phyloP scores from a whole-genome alignment of 2,113 vertebrate species.

The Nesoenas mayeri region DNA sequence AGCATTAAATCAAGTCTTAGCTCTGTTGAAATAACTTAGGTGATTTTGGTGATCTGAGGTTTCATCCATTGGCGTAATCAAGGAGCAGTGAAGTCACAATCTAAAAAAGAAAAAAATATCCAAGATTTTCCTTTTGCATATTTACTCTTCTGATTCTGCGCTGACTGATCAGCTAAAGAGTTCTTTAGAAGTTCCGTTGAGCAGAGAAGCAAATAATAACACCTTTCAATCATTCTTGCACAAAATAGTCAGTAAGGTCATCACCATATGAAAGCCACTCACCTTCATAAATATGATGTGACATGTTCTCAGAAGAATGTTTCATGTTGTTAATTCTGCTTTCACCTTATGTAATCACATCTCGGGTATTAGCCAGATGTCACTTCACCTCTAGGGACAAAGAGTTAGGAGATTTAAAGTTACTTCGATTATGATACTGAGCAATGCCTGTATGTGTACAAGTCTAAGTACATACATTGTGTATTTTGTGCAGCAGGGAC shows the following conservation, averaged over 20 bases:
- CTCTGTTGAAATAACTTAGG: not conserved
- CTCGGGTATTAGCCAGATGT: slow-evolving; percentile 19
- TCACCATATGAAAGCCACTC: slow-evolving; percentile 15
- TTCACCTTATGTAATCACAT: slow-evolving; percentile 39
- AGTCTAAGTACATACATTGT: not conserved
- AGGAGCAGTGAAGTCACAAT: not conserved
- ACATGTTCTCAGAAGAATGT: slow-evolving; percentile 41
- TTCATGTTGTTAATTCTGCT: slow-evolving; percentile 37
- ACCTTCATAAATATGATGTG: slow-evolving; percentile 24
- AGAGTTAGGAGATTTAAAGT: not conserved
- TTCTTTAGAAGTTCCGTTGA: not conserved
- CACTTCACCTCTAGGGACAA: not conserved
- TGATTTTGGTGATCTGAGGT: not conserved
- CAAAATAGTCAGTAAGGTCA: slow-evolving; percentile 33
- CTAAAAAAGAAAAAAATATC: not conserved
- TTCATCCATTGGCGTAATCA: not conserved
- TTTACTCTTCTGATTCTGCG: not conserved
- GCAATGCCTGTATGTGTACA: not conserved
- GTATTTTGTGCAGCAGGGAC: not conserved
- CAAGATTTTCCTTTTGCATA: not conserved
- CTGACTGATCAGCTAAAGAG: not conserved
- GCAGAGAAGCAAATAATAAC: slow-evolving; percentile 57
- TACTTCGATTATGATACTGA: not conserved
- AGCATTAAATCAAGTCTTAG: not conserved
- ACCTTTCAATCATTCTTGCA: slow-evolving; percentile 34